phyloP scores from a whole-genome alignment of 2,888 invertebrate genomes.

The Julus scandinavius region DNA sequence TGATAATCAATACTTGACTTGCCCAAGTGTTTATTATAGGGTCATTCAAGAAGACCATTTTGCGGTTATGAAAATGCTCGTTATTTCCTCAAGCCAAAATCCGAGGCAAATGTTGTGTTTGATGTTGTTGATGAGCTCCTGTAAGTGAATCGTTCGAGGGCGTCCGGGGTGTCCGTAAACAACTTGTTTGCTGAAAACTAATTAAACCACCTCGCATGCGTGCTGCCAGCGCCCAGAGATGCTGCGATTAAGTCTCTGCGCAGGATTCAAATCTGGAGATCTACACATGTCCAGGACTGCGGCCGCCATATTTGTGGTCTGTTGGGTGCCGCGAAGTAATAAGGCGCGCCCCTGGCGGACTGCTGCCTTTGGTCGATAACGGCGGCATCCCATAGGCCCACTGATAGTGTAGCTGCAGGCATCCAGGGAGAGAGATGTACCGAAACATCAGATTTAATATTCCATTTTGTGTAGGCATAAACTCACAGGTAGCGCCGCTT shows the following conservation, averaged over 20 bases:
- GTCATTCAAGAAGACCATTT: background rate
- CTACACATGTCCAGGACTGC: constrained; percentile 9
- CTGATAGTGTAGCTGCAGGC: background rate
- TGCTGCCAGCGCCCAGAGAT: constrained; percentile 20
- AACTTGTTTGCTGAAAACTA: constrained; percentile 30
- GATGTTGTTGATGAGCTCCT: background rate
- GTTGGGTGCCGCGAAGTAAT: constrained; percentile 7
- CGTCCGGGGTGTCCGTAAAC: background rate
- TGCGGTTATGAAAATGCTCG: background rate
- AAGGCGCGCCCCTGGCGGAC: constrained; percentile 26
- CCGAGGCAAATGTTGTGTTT: background rate
- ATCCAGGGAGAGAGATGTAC: background rate
- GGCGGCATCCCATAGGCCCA: background rate
- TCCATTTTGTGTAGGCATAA: background rate
- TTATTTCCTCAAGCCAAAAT: background rate
- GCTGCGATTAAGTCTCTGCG: background rate
- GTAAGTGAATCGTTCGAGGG: background rate
- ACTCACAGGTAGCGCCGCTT: background rate
- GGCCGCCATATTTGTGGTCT: no score
- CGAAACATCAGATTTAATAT: background rate
- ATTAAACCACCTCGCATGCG: background rate
- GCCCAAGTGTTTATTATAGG: background rate
- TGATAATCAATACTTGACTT: background rate
- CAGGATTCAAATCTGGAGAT: background rate
- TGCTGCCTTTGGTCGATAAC: background rate